Percentiles rank a stretch among this genome's conserved stretches.
These are phyloP conservation scores for Ophioderma brevispina DNA, from an alignment of 35 echinoderm and acorn worm genomes.

Conservation along the genomic window DNA sequence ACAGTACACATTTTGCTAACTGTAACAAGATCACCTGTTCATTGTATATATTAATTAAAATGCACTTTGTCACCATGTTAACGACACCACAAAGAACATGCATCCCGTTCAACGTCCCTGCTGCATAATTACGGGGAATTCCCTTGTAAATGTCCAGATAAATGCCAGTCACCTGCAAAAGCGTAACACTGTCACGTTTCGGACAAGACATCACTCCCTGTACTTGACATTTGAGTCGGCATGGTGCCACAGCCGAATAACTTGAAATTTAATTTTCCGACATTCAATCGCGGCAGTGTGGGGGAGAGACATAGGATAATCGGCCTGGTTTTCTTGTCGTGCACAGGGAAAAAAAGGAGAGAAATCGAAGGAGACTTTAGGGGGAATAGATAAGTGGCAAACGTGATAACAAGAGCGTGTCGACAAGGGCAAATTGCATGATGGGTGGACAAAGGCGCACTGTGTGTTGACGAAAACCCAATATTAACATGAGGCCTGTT, in stretches of 20 bases:
- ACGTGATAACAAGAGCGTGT: not conserved
- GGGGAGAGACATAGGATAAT: not conserved
- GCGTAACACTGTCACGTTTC: not conserved
- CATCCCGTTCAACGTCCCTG: not conserved
- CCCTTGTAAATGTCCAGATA: not conserved
- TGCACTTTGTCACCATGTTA: too few relatives aligned
- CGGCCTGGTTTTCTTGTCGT: not conserved
- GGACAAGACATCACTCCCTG: not conserved
- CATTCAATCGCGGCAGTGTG: not conserved
- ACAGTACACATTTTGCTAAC: too few relatives aligned
- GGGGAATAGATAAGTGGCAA: not conserved
- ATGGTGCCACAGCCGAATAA: not conserved
- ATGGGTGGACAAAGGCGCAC: too few relatives aligned
- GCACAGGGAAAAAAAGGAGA: too few relatives aligned
- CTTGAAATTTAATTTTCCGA: not conserved
- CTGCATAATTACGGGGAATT: not conserved
- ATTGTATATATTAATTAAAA: too few relatives aligned
- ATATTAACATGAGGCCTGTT: not conserved
- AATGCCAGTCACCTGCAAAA: not conserved
- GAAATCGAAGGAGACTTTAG: not conserved
- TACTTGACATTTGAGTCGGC: not conserved
- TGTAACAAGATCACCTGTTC: too few relatives aligned
- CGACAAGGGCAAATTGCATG: too few relatives aligned
- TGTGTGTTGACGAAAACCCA: not conserved
- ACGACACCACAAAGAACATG: too few relatives aligned